Base-by-base conservation (phyloP, 2,113 vertebrate genomes). In the Colaptes auratus region DNA sequence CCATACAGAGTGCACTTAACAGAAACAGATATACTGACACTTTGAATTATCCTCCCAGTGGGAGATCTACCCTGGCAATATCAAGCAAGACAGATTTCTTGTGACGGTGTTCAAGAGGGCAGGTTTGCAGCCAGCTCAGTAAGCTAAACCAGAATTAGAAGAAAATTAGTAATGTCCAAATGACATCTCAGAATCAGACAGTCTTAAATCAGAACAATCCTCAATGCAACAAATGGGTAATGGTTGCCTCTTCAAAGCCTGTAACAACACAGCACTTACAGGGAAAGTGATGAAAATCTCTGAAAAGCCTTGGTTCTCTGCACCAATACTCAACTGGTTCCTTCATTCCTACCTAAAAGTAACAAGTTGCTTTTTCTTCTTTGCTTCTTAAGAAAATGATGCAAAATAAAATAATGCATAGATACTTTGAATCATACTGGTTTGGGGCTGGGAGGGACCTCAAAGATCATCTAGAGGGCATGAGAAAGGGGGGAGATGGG, bases 21-120 rank as follows among this genome's bases (percentile, higher is more conserved):
- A 93, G 78, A 95, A 81, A 70, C 59, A 88, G 86, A 71, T 95
- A 88, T 8, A 88, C 65, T 64, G 71, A 79, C 89, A 87, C 20
- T 61, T 82, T 82, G 84, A 95, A 82, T 92, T 91, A 89, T 79
- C 35, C 15, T 89, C 30, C 70, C 87, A 75, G 60, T 0, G 14
- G 48, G 28, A 93, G 15, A 69, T 72, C 6, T 53, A 39, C 13
- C 28, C 28, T 30, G 44, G 42, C 0, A 0, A n/a, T 59, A 92
- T 20, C 44, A 89, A 64, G 72, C 90, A 5, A 91, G 67, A 82
- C 36, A 80, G 35, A 61, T 67, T 90, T 86, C 86, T 80, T 48
- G 17, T 74, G 35, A 91, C 76, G 15, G 27, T 7, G 24, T 55
- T 86, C 53, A 81, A 66, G 11, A 92, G 30, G 36, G 10, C 30